These are phyloP conservation scores for Ptychadena robeensis DNA, from an alignment of 2,797 vertebrate species.

Conservation along the genomic window DNA sequence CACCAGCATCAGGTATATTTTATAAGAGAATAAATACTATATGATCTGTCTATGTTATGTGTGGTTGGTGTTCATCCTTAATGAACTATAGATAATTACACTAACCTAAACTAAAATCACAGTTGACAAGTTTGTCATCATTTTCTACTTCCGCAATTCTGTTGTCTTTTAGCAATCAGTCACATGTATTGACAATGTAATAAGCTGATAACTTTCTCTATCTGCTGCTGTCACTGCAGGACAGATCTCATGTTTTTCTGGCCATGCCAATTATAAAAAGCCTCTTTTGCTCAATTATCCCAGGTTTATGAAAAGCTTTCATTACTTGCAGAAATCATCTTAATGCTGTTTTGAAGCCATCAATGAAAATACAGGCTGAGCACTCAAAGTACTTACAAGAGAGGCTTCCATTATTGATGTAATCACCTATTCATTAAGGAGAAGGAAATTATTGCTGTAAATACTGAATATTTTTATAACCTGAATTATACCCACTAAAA, in stretches of 20 bases:
- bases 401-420: conserved; percentile 32
- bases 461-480: conserved; percentile 33
- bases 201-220: neutral
- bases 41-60: no score
- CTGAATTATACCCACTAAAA: conserved; percentile 13
- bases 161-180: neutral
- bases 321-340: conserved; percentile 47
- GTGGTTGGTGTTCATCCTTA: no score
- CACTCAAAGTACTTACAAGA: conserved; percentile 48
- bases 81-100: no score
- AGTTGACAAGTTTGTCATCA: neutral
- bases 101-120: no score
- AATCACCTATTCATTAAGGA: conserved; percentile 48
- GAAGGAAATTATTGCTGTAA: conserved; percentile 40
- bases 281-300: conserved; percentile 29
- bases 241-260: conserved; percentile 35
- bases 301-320: conserved; percentile 39
- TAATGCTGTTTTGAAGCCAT: conserved; percentile 47
- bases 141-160: neutral
- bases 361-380: conserved; percentile 43
- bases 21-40: no score
- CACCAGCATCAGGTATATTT: no score
- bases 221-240: neutral
- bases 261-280: conserved; percentile 35
- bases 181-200: conserved; percentile 21